Evolutionary conservation across 1,140 invertebrate species (phyloP).

Genomic region (Zelostemma sp.): DNA sequence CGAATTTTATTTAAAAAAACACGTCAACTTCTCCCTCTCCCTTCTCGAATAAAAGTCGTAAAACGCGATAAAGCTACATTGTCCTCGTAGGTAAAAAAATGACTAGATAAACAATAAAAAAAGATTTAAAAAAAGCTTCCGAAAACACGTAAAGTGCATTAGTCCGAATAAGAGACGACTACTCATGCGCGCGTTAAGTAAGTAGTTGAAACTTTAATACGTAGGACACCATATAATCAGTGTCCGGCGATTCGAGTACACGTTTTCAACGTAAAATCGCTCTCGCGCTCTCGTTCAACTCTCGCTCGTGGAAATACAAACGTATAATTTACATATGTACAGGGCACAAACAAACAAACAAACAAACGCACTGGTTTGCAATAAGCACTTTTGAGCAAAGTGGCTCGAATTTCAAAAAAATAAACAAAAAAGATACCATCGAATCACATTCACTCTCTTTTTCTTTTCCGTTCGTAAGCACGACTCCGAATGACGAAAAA

Average conservation of each 20-base stretch:
- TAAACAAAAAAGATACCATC: slow-evolving; percentile 12
- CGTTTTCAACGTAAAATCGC: slow-evolving; percentile 31
- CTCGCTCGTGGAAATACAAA: slow-evolving; percentile 55
- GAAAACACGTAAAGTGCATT: slow-evolving; percentile 19
- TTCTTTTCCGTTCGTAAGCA: background rate
- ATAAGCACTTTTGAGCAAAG: slow-evolving; percentile 45
- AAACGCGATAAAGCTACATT: background rate
- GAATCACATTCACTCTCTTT: slow-evolving; percentile 20
- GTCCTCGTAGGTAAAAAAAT: slow-evolving; percentile 9
- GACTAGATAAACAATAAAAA: slow-evolving; percentile 35
- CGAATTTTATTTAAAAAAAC: slow-evolving; percentile 38
- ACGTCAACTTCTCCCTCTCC: too few species aligned
- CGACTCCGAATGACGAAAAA: slow-evolving; percentile 24
- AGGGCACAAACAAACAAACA: slow-evolving; percentile 66
- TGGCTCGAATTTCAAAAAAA: slow-evolving; percentile 31
- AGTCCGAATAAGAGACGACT: slow-evolving; percentile 35
- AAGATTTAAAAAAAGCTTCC: slow-evolving; percentile 7
- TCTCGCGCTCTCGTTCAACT: slow-evolving; percentile 24
- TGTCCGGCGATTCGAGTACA: slow-evolving; percentile 37
- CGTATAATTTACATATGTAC: slow-evolving; percentile 68
- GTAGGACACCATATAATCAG: slow-evolving; percentile 25
- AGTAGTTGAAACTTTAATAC: slow-evolving; percentile 41
- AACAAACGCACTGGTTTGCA: too few species aligned
- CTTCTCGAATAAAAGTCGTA: too few species aligned
- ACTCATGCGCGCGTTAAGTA: slow-evolving; percentile 40